These are phyloP conservation scores for Galaxea fascicularis DNA, from an alignment of 92 coral and sea anemone genomes.

Conservation along the genomic window DNA sequence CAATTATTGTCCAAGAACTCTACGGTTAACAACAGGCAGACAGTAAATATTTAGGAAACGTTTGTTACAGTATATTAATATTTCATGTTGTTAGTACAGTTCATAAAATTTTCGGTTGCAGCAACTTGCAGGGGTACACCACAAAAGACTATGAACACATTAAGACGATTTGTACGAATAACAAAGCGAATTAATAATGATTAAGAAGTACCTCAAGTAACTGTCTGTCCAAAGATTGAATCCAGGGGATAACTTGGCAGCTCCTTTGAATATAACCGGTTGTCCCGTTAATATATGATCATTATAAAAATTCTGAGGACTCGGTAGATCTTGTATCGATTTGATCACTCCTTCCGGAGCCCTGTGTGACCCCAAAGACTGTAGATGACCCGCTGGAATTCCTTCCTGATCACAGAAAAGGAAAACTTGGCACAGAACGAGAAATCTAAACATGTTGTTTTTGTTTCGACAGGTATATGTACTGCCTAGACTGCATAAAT, in stretches of 20 bases:
- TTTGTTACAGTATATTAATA: background rate
- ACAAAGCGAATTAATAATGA: too few species aligned
- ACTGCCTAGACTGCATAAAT: too few species aligned
- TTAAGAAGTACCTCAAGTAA: conserved; percentile 72
- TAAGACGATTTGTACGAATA: background rate
- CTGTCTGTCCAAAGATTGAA: conserved; percentile 87
- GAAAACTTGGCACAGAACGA: conserved; percentile 28
- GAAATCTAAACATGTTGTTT: background rate
- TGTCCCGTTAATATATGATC: conserved; percentile 58
- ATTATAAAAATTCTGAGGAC: conserved; percentile 64
- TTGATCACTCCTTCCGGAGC: conserved; percentile 67
- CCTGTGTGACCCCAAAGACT: conserved; percentile 79
- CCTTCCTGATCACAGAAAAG: conserved; percentile 7
- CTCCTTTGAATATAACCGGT: conserved; percentile 84
- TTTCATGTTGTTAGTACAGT: too few species aligned
- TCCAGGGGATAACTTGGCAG: conserved; percentile 76
- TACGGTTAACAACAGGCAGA: background rate
- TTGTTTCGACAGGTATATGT: background rate
- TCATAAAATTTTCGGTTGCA: background rate
- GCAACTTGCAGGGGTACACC: background rate
- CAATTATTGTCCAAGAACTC: too few species aligned
- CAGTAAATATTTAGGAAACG: background rate
- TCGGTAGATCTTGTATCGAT: conserved; percentile 45
- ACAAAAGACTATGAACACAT: background rate
- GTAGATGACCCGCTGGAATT: conserved; percentile 73